Base-by-base conservation (phyloP, 2,797 vertebrate species). In the Tinamus major region DNA sequence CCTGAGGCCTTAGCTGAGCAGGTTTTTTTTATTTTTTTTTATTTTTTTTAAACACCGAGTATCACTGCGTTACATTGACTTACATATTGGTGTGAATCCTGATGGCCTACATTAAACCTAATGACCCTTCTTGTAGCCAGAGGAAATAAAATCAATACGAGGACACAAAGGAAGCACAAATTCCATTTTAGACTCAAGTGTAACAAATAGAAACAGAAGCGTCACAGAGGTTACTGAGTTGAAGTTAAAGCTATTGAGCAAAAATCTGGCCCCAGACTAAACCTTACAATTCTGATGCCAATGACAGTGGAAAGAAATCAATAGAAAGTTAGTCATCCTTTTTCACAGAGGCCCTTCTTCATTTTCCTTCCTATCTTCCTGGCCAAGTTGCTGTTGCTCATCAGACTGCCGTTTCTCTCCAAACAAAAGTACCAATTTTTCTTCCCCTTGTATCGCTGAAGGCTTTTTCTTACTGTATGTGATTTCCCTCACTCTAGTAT, bases 251-350 rank as follows among this genome's bases (percentile, higher is more conserved):
- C 8, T 48, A 49, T 80, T 55, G 64, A 96, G 37, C 48, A 87
- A 87, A 95, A 94, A 70, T 26, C 62, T 69, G 39, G 39, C 84
- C 93, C 51, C 75, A 75, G 59, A 84, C 65, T 53, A 44, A 91
- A 33, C 55, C 79, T 92, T 83, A 29, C 1, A 76, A 84, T 44
- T 74, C 74, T 59, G 51, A 87, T 95, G 95, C 64, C 74, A 81
- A 56, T 95, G 70, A 74, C 93, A 89, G 82, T 77, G 37, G 94
- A 84, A 84, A 90, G 69, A 87, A 94, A 96, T 95, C 92, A 85
- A 94, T 93, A 90, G 72, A 71, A 91, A 94, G 75, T 79, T 88
- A 83, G 27, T 90, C 64, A 94, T 89, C 92, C 41, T 35, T 93
- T 96, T 96, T 90, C 76, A 81, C 35, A 75, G 61, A 91, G 75